Conservation (phyloP, 2,888 invertebrate species). For the Phalera bucephala region DNA sequence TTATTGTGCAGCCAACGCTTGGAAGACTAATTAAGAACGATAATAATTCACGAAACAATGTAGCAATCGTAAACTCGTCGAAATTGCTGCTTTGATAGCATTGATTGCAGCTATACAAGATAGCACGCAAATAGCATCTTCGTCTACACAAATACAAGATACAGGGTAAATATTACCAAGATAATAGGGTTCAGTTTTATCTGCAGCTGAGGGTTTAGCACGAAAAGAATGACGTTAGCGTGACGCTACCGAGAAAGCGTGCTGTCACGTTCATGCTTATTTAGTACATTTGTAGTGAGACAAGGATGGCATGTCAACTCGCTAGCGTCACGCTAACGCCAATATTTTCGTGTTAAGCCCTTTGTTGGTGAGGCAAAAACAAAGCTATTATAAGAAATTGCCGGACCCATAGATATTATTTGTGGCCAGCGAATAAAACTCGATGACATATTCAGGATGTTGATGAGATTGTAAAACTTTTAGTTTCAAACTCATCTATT, state of each 20-base stretch:
- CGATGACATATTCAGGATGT: conserved; percentile 50
- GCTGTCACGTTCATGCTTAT: conserved; percentile 28
- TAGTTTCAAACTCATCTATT: conserved; percentile 41
- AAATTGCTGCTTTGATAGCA: conserved; percentile 17
- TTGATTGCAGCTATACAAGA: conserved; percentile 13
- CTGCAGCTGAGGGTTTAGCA: no score
- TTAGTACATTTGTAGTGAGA: no score
- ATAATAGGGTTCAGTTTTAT: conserved; percentile 44
- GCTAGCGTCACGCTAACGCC: no score
- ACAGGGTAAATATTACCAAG: conserved; percentile 34
- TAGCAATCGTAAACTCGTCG: conserved; percentile 16
- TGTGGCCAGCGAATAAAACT: conserved; percentile 42
- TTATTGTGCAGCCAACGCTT: background rate
- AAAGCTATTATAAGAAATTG: conserved; percentile 52
- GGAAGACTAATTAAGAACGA: background rate
- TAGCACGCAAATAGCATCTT: conserved; percentile 23
- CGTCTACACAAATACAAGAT: conserved; percentile 25
- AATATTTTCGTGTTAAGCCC: no score
- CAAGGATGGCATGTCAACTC: no score
- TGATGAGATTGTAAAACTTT: conserved; percentile 72
- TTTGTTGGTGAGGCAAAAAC: no score
- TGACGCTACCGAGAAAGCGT: no score
- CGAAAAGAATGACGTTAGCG: no score
- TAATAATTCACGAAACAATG: conserved; percentile 11
- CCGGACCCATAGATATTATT: conserved; percentile 14